Evolutionary conservation across 1,140 invertebrate species (phyloP).

Genomic region (Dreissena polymorpha): DNA sequence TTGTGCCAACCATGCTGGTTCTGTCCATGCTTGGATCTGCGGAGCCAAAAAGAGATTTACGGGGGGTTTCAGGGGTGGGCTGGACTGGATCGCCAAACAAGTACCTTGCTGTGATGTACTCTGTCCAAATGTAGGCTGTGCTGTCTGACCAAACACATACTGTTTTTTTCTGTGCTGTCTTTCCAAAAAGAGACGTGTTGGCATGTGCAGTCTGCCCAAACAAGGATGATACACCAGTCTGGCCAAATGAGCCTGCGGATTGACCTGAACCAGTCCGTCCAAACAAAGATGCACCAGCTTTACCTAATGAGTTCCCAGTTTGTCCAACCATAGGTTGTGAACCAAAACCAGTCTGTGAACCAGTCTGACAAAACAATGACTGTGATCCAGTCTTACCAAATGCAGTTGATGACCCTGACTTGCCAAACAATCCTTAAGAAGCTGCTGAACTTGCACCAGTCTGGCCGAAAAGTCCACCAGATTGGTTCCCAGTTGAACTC

Average conservation of each 20-base stretch:
- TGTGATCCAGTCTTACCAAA: slow-evolving; percentile 41
- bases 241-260: background rate
- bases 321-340: slow-evolving; percentile 35
- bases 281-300: slow-evolving; percentile 1
- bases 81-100: too few species aligned
- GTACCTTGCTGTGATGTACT: too few species aligned
- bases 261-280: background rate
- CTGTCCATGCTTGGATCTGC: too few species aligned
- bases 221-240: background rate
- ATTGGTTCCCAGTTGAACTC: background rate
- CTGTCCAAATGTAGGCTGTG: too few species aligned
- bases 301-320: too few species aligned
- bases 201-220: too few species aligned
- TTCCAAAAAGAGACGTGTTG: too few species aligned
- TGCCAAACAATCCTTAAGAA: slow-evolving; percentile 15
- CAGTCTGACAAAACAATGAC: slow-evolving; percentile 39
- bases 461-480: background rate
- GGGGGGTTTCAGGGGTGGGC: too few species aligned
- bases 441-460: background rate
- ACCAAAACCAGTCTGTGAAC: slow-evolving; percentile 10
- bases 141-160: too few species aligned
- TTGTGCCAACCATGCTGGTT: too few species aligned
- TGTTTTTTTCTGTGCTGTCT: too few species aligned
- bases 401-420: slow-evolving; percentile 9
- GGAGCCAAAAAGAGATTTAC: too few species aligned